Percentiles rank a stretch among this genome's conserved stretches.
Evolutionary conservation across 2,888 invertebrate species (phyloP).

Genomic region (Apomyelois bistriatella): DNA sequence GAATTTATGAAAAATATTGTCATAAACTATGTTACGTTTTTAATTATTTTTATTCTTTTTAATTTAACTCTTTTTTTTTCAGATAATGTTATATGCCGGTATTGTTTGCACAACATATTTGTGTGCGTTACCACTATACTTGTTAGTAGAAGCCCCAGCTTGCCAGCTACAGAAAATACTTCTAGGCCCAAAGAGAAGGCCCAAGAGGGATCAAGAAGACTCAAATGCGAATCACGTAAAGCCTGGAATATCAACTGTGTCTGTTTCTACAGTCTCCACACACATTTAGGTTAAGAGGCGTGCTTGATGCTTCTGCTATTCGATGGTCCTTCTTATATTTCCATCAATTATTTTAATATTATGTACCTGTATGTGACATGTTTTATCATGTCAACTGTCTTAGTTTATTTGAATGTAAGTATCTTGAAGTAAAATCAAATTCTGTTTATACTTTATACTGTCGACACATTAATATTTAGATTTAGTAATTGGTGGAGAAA

Average conservation of each 20-base stretch:
- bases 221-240: slow-evolving; percentile 52
- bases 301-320: neutral
- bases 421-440: too few species aligned
- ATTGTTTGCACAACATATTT: slow-evolving; percentile 62
- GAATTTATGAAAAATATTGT: too few species aligned
- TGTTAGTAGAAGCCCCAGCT: slow-evolving; percentile 67
- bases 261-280: slow-evolving; percentile 68
- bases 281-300: slow-evolving; percentile 46
- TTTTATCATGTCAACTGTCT: too few species aligned
- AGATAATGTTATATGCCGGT: slow-evolving; percentile 71
- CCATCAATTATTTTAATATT: too few species aligned
- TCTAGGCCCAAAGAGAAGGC: slow-evolving; percentile 52
- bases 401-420: too few species aligned
- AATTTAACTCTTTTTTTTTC: slow-evolving; percentile 19
- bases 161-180: slow-evolving; percentile 66
- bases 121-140: slow-evolving; percentile 55
- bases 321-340: too few species aligned
- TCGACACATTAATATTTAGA: too few species aligned
- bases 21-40: too few species aligned
- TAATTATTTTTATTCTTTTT: neutral
- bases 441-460: too few species aligned
- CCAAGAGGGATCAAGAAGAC: slow-evolving; percentile 46
- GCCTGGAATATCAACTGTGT: slow-evolving; percentile 60
- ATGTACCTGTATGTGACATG: too few species aligned
- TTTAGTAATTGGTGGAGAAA: too few species aligned